These are phyloP conservation scores for Typhlichthys subterraneus DNA, from an alignment of 2,797 vertebrate genomes.

Conservation along the genomic window DNA sequence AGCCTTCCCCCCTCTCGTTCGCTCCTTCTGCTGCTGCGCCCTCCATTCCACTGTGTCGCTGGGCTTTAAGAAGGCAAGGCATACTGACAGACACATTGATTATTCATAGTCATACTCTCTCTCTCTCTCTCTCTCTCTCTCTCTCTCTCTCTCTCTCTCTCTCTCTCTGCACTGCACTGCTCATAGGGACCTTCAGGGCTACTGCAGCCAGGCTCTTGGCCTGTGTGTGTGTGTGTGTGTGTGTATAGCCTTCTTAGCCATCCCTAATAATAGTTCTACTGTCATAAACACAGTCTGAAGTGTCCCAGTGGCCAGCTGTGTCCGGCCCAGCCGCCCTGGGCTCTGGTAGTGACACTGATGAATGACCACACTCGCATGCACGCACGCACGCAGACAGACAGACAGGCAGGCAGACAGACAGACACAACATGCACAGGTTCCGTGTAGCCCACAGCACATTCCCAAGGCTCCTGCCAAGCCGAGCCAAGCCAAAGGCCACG, in stretches of 20 bases:
- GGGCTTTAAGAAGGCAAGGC: constrained; percentile 61
- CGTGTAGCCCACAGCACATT: constrained; percentile 62
- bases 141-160: constrained; percentile 32
- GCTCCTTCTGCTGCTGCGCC: constrained; percentile 64
- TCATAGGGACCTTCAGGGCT: constrained; percentile 55
- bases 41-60: too few relatives aligned
- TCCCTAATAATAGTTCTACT: constrained; percentile 77
- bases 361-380: constrained; percentile 45
- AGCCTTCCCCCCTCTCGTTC: constrained; percentile 43
- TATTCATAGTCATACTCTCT: constrained; percentile 70
- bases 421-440: constrained; percentile 35
- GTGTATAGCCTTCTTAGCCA: constrained; percentile 31
- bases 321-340: constrained; percentile 69
- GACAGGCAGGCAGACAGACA: constrained; percentile 24
- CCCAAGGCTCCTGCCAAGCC: constrained; percentile 59
- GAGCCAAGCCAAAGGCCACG: constrained; percentile 62
- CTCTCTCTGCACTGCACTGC: constrained; percentile 34
- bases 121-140: constrained; percentile 8
- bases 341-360: constrained; percentile 74
- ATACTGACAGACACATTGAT: constrained; percentile 72
- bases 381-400: constrained; percentile 17
- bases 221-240: neutral
- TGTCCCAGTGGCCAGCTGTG: constrained; percentile 73
- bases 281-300: constrained; percentile 76
- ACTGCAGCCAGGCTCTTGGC: constrained; percentile 47